A percentile compares a stretch with the other conserved stretches of the same genome.
Evolutionary conservation across 2,797 vertebrate genomes (phyloP).

Genomic region (Arnoldichthys spilopterus): DNA sequence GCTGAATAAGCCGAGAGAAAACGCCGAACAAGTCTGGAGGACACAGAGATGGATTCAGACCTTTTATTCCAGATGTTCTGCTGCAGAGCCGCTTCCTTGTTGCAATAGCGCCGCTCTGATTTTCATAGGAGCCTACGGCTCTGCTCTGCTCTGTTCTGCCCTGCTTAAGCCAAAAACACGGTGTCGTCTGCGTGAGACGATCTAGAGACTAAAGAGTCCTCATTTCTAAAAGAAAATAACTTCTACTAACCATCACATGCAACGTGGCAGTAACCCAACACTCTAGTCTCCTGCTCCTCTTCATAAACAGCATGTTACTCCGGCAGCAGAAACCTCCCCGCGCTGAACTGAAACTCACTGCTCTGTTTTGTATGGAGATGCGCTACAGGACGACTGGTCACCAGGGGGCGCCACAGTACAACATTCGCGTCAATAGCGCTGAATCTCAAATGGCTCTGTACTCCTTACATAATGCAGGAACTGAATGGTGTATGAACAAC

Average conservation of each 20-base stretch:
- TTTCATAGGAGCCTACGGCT: not conserved
- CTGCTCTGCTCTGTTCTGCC: too few species aligned
- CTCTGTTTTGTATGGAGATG: not conserved
- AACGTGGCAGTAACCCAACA: not conserved
- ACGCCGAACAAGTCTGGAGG: not conserved
- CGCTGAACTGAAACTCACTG: not conserved
- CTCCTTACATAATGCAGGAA: too few species aligned
- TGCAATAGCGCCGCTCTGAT: not conserved
- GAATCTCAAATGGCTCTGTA: too few species aligned
- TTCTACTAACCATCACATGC: not conserved
- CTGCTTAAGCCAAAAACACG: not conserved
- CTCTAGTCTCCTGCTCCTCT: not conserved
- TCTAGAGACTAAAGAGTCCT: not conserved
- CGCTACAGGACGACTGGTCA: not conserved
- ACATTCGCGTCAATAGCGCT: not conserved
- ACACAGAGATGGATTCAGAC: not conserved
- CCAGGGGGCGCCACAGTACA: conserved; percentile 29
- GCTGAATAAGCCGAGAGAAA: not conserved
- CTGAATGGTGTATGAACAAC: too few species aligned
- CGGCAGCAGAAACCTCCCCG: not conserved
- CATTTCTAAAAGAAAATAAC: not conserved
- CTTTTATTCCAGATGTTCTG: not conserved
- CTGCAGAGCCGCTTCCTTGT: not conserved
- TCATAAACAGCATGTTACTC: not conserved
- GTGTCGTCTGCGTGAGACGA: not conserved